Evolutionary conservation across 2,888 invertebrate genomes (phyloP), one percentile per base, ranked within the genome.

Genomic region (Caenorhabditis sp.): DNA sequence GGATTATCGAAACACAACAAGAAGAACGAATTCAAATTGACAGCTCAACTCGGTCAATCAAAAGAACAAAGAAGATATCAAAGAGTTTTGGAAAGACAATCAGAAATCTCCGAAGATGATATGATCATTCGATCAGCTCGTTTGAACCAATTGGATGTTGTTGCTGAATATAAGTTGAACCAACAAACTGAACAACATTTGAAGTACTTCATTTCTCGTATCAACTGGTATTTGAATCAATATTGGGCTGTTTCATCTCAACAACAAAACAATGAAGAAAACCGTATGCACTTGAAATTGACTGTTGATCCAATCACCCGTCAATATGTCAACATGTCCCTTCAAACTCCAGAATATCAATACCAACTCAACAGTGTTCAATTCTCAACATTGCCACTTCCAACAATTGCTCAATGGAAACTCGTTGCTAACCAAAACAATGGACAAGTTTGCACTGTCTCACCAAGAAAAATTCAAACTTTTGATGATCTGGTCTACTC

Each of bases 401-500:
- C 72, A 53, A 61, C 67, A 43, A 61, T 70, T 62, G 65, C 78
- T 49, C 72, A 64, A 62, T 72, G 64, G 23, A 72, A 3, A 10
- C 14, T 31, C 5, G 4, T 10, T 31, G 31, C 4, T 6, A 10
- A 43, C 14, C 43, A 43, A 17, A 36, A 36, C 12, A 12, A 36
- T 12, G 12, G 12, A 36, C 43, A 5, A 21, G 54, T 64, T n/a
- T 80, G 79, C 76, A 69, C 70, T 43, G 76, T 81, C 49, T 55
- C 73, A 64, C 58, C 57, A 49, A 67, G 78, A 55, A 66, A 72
- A 54, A 69, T 88, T 66, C 60, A 69, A 63, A 87, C 87, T 59
- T 88, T 88, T 80, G 88, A 88, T 65, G 80, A 81, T 37, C 78
- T 84, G 51, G 63, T 66, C 66, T 85, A 80, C 79, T 77, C 81